Percentiles rank a stretch among this genome's conserved stretches.
Conservation (phyloP, 2,113 vertebrate genomes). For the Xyliphius kryptos region DNA sequence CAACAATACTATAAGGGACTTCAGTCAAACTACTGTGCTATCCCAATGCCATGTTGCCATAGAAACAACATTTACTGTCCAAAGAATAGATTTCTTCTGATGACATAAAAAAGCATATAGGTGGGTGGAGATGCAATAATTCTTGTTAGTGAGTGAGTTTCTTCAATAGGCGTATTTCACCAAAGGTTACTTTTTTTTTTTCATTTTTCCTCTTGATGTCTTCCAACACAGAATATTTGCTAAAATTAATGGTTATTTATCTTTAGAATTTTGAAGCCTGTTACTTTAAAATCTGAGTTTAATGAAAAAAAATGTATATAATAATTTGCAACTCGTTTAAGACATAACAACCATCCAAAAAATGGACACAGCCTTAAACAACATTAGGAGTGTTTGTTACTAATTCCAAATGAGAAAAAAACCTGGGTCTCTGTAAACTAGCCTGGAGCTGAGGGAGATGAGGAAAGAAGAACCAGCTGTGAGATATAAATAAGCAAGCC, state of each 20-base stretch:
- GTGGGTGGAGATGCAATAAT: no score
- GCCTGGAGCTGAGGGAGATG: conserved; percentile 17
- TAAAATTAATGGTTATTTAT: no score
- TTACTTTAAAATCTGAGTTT: no score
- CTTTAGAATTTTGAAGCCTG: no score
- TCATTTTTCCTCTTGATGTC: no score
- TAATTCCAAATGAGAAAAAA: conserved; percentile 42
- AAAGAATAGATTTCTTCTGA: neutral
- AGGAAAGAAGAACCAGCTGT: conserved; percentile 29
- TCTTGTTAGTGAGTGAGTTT: no score
- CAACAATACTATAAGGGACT: neutral
- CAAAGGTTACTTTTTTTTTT: no score
- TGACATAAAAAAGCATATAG: neutral
- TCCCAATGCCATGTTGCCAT: conserved; percentile 2
- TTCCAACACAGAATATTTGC: no score
- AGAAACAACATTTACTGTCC: conserved; percentile 1
- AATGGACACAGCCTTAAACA: conserved; percentile 26
- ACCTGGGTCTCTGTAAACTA: conserved; percentile 8
- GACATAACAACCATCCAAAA: no score
- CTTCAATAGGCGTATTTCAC: no score
- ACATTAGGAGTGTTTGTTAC: conserved; percentile 44
- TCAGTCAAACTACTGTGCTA: conserved; percentile 14
- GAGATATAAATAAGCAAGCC: conserved; percentile 17
- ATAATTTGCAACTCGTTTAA: no score
- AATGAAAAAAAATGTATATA: no score